Conservation (phyloP, 23 tunicate genomes). For the Clavelina lepadiformis region DNA sequence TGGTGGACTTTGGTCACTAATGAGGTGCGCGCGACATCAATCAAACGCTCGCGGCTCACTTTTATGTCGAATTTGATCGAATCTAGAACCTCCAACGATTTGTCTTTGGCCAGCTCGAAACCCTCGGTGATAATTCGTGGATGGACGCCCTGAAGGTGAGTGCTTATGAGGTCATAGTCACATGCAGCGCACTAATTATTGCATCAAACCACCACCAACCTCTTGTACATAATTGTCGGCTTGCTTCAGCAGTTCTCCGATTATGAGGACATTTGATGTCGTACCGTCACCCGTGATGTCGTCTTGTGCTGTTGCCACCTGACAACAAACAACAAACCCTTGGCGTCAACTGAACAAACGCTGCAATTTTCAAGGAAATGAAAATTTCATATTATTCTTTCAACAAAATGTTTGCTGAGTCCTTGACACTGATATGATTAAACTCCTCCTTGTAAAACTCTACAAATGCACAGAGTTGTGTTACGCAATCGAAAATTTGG, state of each 20-base stretch:
- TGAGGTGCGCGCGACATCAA: slow-evolving; percentile 87
- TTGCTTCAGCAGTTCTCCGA: slow-evolving; percentile 95
- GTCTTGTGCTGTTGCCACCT: slow-evolving; percentile 99
- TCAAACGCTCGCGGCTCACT: slow-evolving; percentile 59
- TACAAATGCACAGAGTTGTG: no score
- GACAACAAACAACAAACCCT: no score
- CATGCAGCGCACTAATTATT: background rate
- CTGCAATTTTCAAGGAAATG: no score
- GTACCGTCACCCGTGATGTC: slow-evolving; percentile 98
- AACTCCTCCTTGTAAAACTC: no score
- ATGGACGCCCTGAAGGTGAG: slow-evolving; percentile 75
- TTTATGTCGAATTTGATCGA: slow-evolving; percentile 47
- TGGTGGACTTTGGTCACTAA: slow-evolving; percentile 88
- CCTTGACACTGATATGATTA: no score
- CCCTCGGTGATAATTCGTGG: slow-evolving; percentile 97
- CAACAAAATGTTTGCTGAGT: no score
- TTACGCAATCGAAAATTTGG: no score
- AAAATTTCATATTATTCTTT: no score
- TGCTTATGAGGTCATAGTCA: background rate
- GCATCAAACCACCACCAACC: no score
- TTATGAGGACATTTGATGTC: slow-evolving; percentile 83
- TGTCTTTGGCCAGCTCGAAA: slow-evolving; percentile 83
- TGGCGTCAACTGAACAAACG: no score
- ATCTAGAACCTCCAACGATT: slow-evolving; percentile 74
- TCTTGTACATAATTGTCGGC: slow-evolving; percentile 88